Evolutionary conservation across 2,113 vertebrate genomes (phyloP), one percentile per base, ranked within the genome.

Genomic region (Aegypius monachus): DNA sequence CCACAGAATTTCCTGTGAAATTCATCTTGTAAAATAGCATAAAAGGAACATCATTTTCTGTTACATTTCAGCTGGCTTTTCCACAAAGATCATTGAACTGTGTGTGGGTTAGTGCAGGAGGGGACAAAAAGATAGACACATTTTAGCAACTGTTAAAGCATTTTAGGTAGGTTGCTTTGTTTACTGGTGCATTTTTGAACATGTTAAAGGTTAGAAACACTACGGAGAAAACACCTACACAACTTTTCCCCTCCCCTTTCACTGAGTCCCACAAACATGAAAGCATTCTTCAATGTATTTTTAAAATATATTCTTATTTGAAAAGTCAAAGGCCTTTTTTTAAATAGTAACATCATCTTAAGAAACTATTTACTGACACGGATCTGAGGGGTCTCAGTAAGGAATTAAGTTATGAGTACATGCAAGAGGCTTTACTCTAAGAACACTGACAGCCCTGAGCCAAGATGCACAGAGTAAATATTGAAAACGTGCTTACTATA

Each of bases 151-250:
- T 5, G 2, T 62, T 87, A 10, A 25, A 50, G 34, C 21, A 23
- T 50, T 78, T 77, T 40, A 66, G 53, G 79, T 65, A 36, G 71
- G 67, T 79, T 74, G 36, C 9, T 81, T 52, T 93, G 7, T 77
- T 86, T 93, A 36, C 66, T 82, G 62, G 50, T 86, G n/a, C 18
- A 22, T 90, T 88, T 88, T 68, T 19, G n/a, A 45, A 25, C 9
- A 4, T 3, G 13, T 26, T 53, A 70, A 90, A 83, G 21, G 34
- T 53, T 68, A 66, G 38, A 85, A 93, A 45, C 14, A 3, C 17
- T 7, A 36, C 17, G 14, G 48, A 95, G 36, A 80, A 90, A 90
- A 77, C 0, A 0, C 31, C 48, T 10, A 20, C 18, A 0, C 2
- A 42, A 48, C 10, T 81, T 88, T 72, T 23, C 59, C 36, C 8